Evolutionary conservation across 2,888 invertebrate genomes (phyloP), one percentile per base, ranked within the genome.

Genomic region (Chalcis sispes): DNA sequence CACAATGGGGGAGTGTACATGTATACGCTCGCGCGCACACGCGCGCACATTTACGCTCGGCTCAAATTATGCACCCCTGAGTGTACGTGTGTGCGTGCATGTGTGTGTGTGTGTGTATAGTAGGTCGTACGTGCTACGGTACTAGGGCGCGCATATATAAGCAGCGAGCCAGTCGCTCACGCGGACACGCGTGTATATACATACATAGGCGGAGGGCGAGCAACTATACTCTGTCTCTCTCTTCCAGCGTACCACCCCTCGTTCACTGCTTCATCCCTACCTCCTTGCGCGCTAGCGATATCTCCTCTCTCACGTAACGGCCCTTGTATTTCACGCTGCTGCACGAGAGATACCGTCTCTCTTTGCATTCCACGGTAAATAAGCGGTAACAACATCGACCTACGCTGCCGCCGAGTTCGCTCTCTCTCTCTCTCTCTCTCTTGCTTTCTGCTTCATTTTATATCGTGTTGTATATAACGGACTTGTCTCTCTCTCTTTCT

Each of bases 321-420:
- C 69, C 69, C 76, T 59, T 77, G 72, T 72, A 72, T 69, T 77
- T 77, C 69, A 72, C 69, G 69, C 76, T 69, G 52, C 32, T 32
- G 56, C 48, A 42, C 23, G 56, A 64, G 64, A 72, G 72, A 77
- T 77, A 77, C 64, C 65, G 77, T 74, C 79, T 79, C 80, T 79
- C 80, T 82, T 81, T 79, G 80, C 79, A 82, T 83, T 83, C 82
- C 79, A 80, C 80, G 75, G 82, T 82, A 85, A 85, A 85, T 84
- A 85, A 84, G 82, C 81, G 82, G 80, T 82, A 85, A 84, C 83
- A 80, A 83, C 83, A 80, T 78, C 75, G 64, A 42, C 66, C 50
- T 13, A 46, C 46, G 18, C 42, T 4, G 2, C n/a, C 54, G 1
- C 32, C 18, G 8, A 7, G 7, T 3, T 36, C 23, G 3, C 25